Evolutionary conservation across 92 coral and sea anemone species (phyloP), one percentile per base, ranked within the genome.

Genomic region (Epizoanthus rinbou): DNA sequence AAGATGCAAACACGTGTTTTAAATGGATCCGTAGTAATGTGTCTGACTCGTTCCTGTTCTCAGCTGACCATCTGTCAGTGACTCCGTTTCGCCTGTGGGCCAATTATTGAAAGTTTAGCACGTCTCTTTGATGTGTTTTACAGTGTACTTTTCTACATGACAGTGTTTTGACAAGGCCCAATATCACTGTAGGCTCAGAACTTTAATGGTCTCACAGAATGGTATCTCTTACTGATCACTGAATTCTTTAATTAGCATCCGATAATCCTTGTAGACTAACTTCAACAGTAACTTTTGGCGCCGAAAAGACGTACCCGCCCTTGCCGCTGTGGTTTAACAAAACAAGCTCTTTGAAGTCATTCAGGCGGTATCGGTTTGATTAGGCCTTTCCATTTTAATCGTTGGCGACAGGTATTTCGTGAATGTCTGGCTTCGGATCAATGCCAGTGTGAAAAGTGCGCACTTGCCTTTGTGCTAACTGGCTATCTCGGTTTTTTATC

Each of bases 201-300:
- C 54, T 67, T 59, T 62, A 78, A 78, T 78, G 66, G 71, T 65
- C 43, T 24, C 45, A n/a, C 19, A 78, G 59, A 78, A 63, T 62
- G 82, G 82, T 78, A 78, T 78, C 82, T 60, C 21, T 62, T 18
- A 63, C 71, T 78, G 82, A 78, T 78, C 91, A 84, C 75, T 69
- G 64, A 78, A 69, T 81, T 79, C 76, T 67, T 63, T 84, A 59
- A 80, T 84, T 88, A 86, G 84, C 91, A 88, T 83, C 86, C 68
- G 81, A 72, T 88, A 88, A 88, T 88, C 88, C 91, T 85, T 56
- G 52, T 64, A 19, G 70, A 83, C 80, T 84, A 80, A 76, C 79
- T 75, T 76, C 79, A 84, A 80, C 64, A 79, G 70, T 88, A 68
- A 60, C 59, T 53, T 60, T 84, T 88, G 91, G 91, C 91, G 91